phyloP scores from a whole-genome alignment of 35 echinoderm and acorn worm species.

The Apostichopus californicus region DNA sequence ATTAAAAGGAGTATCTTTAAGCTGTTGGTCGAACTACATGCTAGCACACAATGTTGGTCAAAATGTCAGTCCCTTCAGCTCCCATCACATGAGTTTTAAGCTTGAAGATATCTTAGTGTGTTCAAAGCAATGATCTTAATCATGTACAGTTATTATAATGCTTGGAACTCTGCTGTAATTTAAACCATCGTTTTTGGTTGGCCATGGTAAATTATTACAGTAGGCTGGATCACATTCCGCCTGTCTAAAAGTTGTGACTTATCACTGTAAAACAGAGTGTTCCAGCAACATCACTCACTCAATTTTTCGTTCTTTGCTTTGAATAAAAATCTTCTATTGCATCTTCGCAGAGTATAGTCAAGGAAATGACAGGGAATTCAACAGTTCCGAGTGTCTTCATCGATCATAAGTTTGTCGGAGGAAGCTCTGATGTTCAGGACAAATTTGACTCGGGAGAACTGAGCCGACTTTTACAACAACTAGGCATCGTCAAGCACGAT shows the following conservation, averaged over 20 bases:
- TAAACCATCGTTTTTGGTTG: background rate
- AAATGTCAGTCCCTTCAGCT: too few species aligned
- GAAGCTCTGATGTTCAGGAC: constrained; percentile 71
- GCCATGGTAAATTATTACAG: background rate
- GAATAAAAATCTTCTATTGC: background rate
- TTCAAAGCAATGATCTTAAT: too few species aligned
- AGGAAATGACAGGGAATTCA: constrained; percentile 77
- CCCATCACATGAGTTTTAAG: too few species aligned
- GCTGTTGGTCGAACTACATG: too few species aligned
- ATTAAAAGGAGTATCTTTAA: too few species aligned
- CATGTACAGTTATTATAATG: too few species aligned
- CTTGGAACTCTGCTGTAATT: too few species aligned
- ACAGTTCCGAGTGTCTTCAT: constrained; percentile 94
- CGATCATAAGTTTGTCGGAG: constrained; percentile 76
- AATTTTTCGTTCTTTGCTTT: background rate
- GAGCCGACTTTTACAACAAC: constrained; percentile 63
- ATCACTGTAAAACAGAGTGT: too few species aligned
- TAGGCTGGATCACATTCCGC: background rate
- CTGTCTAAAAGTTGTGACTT: too few species aligned
- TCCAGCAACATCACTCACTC: too few species aligned
- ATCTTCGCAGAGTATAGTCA: constrained; percentile 64
- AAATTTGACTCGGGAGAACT: constrained; percentile 80
- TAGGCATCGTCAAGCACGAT: constrained; percentile 49
- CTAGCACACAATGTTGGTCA: too few species aligned
- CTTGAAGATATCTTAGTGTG: too few species aligned